These are phyloP conservation scores for Euura lappo DNA, from an alignment of 1,140 invertebrate genomes.

Conservation along the genomic window DNA sequence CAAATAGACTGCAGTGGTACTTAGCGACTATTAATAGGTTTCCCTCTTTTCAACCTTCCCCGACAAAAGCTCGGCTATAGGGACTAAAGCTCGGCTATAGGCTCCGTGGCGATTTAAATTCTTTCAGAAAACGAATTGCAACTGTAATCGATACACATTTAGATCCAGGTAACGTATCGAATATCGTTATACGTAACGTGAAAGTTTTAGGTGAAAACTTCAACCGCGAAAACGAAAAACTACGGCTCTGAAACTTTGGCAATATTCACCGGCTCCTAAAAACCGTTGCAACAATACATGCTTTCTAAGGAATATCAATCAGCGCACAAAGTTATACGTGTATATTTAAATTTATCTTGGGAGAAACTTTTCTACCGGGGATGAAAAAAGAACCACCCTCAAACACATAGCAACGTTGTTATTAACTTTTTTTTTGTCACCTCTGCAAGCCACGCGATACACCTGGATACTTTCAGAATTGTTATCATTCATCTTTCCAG, in stretches of 20 bases:
- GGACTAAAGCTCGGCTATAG: not conserved
- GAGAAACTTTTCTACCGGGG: too few species aligned
- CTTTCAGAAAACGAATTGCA: too few species aligned
- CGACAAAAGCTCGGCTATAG: not conserved
- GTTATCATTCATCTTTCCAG: too few species aligned
- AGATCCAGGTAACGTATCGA: not conserved
- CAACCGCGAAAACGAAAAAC: not conserved
- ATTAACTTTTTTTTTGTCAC: too few species aligned
- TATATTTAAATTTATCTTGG: too few species aligned
- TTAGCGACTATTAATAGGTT: conserved; percentile 3
- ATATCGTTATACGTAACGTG: not conserved
- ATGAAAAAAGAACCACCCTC: too few species aligned
- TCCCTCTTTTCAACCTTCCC: not conserved
- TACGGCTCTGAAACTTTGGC: not conserved
- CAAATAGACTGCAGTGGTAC: not conserved
- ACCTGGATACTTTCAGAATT: too few species aligned
- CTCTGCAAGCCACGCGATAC: too few species aligned
- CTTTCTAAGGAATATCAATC: not conserved
- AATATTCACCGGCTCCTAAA: not conserved
- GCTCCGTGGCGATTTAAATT: not conserved
- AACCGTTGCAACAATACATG: not conserved
- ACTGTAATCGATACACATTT: not conserved
- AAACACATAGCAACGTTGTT: too few species aligned
- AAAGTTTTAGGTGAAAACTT: not conserved
- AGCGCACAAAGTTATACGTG: not conserved